Evolutionary conservation across 2,113 vertebrate genomes (phyloP).

Genomic region (Lamprologus lemairii): DNA sequence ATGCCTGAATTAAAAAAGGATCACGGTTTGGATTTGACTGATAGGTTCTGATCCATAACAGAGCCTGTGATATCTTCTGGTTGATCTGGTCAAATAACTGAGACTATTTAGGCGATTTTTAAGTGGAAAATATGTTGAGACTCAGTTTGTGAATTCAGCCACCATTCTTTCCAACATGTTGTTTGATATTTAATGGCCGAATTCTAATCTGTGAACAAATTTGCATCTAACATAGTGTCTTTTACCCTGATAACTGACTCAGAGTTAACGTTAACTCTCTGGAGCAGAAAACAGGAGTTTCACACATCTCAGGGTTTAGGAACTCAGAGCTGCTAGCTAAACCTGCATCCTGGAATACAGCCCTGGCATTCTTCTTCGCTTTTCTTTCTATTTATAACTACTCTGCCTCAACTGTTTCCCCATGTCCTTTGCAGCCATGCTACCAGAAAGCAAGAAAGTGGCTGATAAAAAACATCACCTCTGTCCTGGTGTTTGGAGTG

Average conservation of each 20-base stretch:
- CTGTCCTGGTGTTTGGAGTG: slow-evolving; percentile 76
- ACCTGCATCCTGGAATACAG: background rate
- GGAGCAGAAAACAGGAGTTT: background rate
- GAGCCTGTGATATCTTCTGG: background rate
- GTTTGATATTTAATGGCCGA: background rate
- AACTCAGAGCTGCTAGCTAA: background rate
- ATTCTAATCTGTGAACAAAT: background rate
- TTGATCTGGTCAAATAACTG: background rate
- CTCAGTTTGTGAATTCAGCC: background rate
- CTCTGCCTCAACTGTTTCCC: background rate
- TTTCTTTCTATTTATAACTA: background rate
- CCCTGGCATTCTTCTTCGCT: background rate
- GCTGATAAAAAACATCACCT: slow-evolving; percentile 74
- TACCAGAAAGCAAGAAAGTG: slow-evolving; percentile 76
- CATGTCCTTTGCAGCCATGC: slow-evolving; percentile 64
- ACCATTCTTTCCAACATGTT: background rate
- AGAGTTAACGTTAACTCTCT: background rate
- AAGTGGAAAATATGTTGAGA: background rate
- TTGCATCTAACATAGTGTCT: background rate
- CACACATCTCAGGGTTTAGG: background rate
- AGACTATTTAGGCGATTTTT: background rate
- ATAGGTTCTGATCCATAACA: background rate
- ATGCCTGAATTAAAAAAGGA: background rate
- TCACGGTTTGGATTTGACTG: background rate
- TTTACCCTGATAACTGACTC: background rate